Evolutionary conservation across 1,140 invertebrate genomes (phyloP), one percentile per base, ranked within the genome.

Genomic region (Colletes latitarsis): DNA sequence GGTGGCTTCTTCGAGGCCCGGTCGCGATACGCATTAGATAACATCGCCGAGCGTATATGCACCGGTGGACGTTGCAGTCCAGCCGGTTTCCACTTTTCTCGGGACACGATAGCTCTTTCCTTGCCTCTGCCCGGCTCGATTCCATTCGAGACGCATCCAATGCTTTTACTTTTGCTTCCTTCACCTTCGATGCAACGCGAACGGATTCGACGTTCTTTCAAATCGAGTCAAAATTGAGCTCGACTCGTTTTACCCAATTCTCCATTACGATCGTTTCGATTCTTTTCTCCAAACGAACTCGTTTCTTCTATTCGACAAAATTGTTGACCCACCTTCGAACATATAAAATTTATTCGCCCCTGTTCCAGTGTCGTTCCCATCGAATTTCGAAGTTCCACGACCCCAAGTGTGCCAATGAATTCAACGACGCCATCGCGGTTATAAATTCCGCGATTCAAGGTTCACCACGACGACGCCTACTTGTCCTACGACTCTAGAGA

Each of bases 91-190:
- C 70, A 17, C 49, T 69, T 63, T 68, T 58, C n/a, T 21, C 21
- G 41, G 60, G 64, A 63, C 8, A 55, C 64, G 49, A 77, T 81
- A 43, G 52, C 67, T 70, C 55, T 62, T 69, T 73, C 67, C 52
- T 63, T 67, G 58, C 41, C 73, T 43, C n/a, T 46, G 14, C 30
- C 62, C 53, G 6, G 21, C 15, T n/a, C 39, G 17, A 77, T 77
- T 77, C 79, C 67, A 62, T n/a, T 68, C n/a, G 64, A 62, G 78
- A 77, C 63, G 10, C 41, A 43, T 46, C 73, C 62, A 12, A n/a
- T 30, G 60, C 64, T 82, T 71, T 75, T 82, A 66, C 64, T 80
- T 73, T 69, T 71, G 55, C 77, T 80, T 76, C 52, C 30, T 68
- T 80, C 77, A 52, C 77, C 77, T 67, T 67, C 62, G 14, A 41